Base-by-base conservation (phyloP, 2,113 vertebrate species). In the Pteropus alecto region DNA sequence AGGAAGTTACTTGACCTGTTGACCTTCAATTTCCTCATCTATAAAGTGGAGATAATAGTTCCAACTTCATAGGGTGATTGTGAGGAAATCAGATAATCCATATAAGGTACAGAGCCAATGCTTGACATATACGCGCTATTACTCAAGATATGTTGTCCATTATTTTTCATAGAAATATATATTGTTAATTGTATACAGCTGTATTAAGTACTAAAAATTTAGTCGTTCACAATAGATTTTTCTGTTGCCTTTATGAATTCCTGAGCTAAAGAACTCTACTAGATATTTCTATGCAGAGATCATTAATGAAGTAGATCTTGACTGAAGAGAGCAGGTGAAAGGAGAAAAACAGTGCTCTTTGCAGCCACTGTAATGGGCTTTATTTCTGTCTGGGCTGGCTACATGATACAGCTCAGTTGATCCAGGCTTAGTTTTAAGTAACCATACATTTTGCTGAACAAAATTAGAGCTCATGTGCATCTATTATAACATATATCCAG, bases 371-470 rank as follows among this genome's bases (percentile, higher is more conserved):
- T 76, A 24, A 46, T 0, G 41, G 95, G 61, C 61, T 22, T 93
- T 82, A 30, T 76, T 95, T 96, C 74, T 60, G 21, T 83, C 79
- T 94, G 81, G 16, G 35, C 24, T 65, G 54, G 67, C n/a, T n/a
- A 48, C 18, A 4, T 14, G 51, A 65, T 35, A 70, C 18, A 51
- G 48, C 83, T 90, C 63, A 81, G 86, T 48, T 94, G 71, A 93
- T 35, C 65, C 54, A 92, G 65, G 30, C 63, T 93, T 82, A 58
- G 71, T 95, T 85, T 70, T 82, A 94, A 97, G 68, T 90, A 95
- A 92, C 61, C 43, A 48, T 93, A 93, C 91, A 96, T 96, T 92
- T 86, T 86, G 30, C 56, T 89, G 74, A 87, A 95, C 48, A 96
- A 97, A 97, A 96, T 96, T 83, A 95, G 82, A 83, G 84, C 48